A percentile compares a stretch with the other conserved stretches of the same genome.
Evolutionary conservation across 2,113 vertebrate genomes (phyloP).

Genomic region (Excalfactoria chinensis): DNA sequence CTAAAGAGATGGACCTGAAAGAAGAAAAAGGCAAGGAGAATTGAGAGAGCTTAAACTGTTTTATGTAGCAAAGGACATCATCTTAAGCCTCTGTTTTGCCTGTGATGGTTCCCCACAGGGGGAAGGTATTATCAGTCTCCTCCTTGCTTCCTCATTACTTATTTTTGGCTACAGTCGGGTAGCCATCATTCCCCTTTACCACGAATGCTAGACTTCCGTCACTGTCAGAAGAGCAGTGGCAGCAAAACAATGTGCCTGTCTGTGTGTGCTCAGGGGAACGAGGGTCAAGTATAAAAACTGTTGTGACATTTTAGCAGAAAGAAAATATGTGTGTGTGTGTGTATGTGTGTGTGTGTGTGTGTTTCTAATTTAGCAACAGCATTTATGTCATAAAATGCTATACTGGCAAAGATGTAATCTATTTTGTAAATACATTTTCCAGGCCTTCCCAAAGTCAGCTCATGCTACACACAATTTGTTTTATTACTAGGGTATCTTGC

Average conservation of each 20-base stretch:
- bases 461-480: background rate
- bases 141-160: constrained; percentile 49
- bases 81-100: background rate
- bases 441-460: background rate
- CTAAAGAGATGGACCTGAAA: background rate
- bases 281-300: background rate
- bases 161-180: constrained; percentile 7
- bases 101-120: background rate
- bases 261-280: background rate
- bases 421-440: constrained; percentile 1
- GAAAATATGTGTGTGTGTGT: background rate
- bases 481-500: background rate
- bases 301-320: constrained; percentile 3
- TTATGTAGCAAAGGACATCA: background rate
- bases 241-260: background rate
- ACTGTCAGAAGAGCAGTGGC: background rate
- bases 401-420: background rate
- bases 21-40: background rate
- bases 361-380: background rate
- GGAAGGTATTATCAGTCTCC: constrained; percentile 23
- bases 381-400: background rate
- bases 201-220: background rate
- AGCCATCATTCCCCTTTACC: constrained; percentile 28
- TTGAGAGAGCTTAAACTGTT: background rate
- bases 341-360: background rate